Evolutionary conservation across 2,797 vertebrate genomes (phyloP), one percentile per base, ranked within the genome.

Genomic region (Benthosema pterotum): DNA sequence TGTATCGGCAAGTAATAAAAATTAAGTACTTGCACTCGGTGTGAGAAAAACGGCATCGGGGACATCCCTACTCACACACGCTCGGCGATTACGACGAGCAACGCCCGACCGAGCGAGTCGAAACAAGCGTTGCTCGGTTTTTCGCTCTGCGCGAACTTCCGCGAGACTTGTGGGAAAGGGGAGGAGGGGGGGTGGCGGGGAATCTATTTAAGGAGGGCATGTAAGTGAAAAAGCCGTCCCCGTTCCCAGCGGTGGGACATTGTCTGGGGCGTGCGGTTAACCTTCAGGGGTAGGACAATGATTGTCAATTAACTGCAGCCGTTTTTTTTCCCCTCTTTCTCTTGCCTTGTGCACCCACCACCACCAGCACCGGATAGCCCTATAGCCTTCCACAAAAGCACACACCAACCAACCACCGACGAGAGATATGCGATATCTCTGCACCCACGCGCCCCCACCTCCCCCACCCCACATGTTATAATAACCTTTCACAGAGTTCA

Each of bases 401-500:
- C n/a, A n/a, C n/a, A n/a, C n/a, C n/a, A n/a, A n/a, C n/a, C n/a
- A n/a, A n/a, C 22, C 74, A 80, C 85, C 82, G 83, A 86, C 79
- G 83, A 89, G 82, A 90, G 88, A 87, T 85, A 89, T 78, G 82
- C 65, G 81, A 89, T 87, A 90, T 89, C 86, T 83, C 67, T 25
- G 75, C 69, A 49, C 63, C 73, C 3, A 49, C 63, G 72, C 3
- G 73, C 75, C 52, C 53, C 17, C 16, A 55, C 70, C 74, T 42
- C 67, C 49, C 54, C 63, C 50, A 71, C 70, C 69, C 72, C 57
- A 47, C 42, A 52, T 92, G 91, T 92, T 94, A 92, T 92, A 93
- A 92, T 91, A 93, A 93, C 91, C 91, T 92, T 90, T 90, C 86
- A 87, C 78, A 79, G 90, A 92, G 91, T 93, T 93, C 91, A 93